These are phyloP conservation scores for Acipenser oxyrinchus DNA, from an alignment of 2,797 vertebrate species.

Conservation along the genomic window DNA sequence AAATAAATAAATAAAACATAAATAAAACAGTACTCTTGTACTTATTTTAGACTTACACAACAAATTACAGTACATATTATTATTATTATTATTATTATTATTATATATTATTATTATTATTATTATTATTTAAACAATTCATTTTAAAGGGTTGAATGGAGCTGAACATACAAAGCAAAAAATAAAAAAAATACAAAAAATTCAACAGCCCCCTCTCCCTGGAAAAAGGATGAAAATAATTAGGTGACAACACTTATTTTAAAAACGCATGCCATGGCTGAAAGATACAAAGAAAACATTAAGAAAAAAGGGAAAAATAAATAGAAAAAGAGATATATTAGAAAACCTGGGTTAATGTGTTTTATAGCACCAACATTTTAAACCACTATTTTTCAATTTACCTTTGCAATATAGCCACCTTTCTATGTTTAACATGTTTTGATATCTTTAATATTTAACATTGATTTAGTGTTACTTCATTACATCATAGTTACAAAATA, in stretches of 20 bases:
- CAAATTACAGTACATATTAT: too few species aligned
- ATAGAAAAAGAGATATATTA: neutral
- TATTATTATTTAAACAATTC: too few species aligned
- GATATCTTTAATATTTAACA: conserved; percentile 21
- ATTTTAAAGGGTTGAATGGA: too few species aligned
- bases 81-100: neutral
- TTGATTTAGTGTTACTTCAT: conserved; percentile 36
- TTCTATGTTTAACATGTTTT: too few species aligned
- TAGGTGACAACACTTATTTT: conserved; percentile 41
- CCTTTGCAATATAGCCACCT: too few species aligned
- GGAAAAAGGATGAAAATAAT: conserved; percentile 44
- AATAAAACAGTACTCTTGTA: neutral
- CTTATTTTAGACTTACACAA: conserved; percentile 13
- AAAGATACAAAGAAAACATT: conserved; percentile 46
- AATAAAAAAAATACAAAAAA: too few species aligned
- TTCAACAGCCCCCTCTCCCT: conserved; percentile 44
- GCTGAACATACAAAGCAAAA: too few species aligned
- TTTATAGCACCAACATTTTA: too few species aligned
- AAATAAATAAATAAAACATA: neutral
- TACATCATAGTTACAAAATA: conserved; percentile 37
- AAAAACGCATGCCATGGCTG: conserved; percentile 32
- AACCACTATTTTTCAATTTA: too few species aligned
- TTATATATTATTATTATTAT: too few species aligned
- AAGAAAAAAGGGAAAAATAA: conserved; percentile 21
- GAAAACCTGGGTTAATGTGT: too few species aligned